Conservation (phyloP, 2,113 vertebrate genomes). For the Canis aureus region DNA sequence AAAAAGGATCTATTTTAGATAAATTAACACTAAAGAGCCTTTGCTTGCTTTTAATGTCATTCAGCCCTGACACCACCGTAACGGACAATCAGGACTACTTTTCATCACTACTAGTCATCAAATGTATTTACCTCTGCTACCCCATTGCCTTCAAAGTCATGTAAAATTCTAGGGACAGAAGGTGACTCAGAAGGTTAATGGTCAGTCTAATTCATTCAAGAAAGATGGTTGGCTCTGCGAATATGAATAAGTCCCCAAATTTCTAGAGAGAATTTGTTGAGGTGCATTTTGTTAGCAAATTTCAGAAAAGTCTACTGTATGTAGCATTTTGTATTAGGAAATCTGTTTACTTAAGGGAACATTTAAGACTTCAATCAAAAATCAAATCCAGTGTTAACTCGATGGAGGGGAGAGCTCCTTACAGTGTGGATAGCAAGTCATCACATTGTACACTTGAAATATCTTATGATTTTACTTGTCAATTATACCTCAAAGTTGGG, state of each 20-base stretch:
- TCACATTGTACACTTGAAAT: neutral
- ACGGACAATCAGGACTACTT: neutral
- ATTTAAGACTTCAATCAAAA: neutral
- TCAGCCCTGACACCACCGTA: neutral
- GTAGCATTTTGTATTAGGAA: neutral
- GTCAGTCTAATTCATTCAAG: neutral
- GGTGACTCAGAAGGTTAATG: neutral
- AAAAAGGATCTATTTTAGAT: neutral
- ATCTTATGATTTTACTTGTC: neutral
- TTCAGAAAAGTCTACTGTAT: neutral
- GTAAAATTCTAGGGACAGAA: neutral
- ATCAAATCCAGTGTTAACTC: neutral
- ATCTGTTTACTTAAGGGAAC: neutral
- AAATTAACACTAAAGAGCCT: neutral
- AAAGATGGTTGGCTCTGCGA: neutral
- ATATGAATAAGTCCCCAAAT: neutral
- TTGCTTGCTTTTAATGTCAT: conserved; percentile 21
- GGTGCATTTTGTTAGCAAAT: neutral
- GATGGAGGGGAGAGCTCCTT: neutral
- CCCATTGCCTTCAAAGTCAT: conserved; percentile 35
- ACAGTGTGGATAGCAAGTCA: neutral
- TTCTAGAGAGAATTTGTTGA: neutral
- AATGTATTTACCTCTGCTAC: neutral
- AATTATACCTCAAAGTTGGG: neutral
- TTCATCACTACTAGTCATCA: neutral